Evolutionary conservation across 1,140 invertebrate species (phyloP).

Genomic region (Rhagoletis pomonella): DNA sequence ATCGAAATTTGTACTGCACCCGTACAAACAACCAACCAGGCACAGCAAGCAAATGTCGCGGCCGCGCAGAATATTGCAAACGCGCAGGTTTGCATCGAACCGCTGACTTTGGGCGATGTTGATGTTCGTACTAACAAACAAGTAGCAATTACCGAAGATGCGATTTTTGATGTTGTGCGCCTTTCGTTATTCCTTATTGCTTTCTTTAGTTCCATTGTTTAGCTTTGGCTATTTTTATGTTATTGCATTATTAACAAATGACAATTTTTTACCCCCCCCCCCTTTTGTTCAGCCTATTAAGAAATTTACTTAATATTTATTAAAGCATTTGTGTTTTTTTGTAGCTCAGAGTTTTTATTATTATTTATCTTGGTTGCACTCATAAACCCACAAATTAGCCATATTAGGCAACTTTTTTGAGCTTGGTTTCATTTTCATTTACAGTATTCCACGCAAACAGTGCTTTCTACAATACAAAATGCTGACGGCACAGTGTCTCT

Average conservation of each 20-base stretch:
- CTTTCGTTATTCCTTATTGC: slow-evolving; percentile 52
- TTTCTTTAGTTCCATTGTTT: slow-evolving; percentile 32
- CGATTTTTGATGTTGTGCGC: slow-evolving; percentile 55
- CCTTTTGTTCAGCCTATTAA: too few relatives aligned
- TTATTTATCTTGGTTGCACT: slow-evolving; percentile 41
- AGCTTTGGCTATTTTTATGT: not conserved
- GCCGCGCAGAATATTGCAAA: slow-evolving; percentile 77
- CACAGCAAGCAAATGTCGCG: slow-evolving; percentile 57
- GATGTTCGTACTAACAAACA: slow-evolving; percentile 78
- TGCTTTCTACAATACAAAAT: slow-evolving; percentile 96
- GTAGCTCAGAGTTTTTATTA: not conserved
- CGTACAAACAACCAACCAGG: slow-evolving; percentile 63
- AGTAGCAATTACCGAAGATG: slow-evolving; percentile 31
- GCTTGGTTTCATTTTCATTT: slow-evolving; percentile 34
- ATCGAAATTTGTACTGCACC: slow-evolving; percentile 71
- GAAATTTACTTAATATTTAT: too few relatives aligned
- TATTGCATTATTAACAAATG: slow-evolving; percentile 32
- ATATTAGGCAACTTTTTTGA: too few relatives aligned
- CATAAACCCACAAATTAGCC: too few relatives aligned
- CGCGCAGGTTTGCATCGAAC: slow-evolving; percentile 85
- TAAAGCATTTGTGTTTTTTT: not conserved
- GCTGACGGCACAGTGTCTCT: slow-evolving; percentile 97
- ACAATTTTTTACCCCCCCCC: not conserved
- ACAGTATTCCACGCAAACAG: slow-evolving; percentile 89
- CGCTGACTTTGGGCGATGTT: slow-evolving; percentile 80